Evolutionary conservation across 2,113 vertebrate species (phyloP).

Genomic region (Ariopsis seemanni): DNA sequence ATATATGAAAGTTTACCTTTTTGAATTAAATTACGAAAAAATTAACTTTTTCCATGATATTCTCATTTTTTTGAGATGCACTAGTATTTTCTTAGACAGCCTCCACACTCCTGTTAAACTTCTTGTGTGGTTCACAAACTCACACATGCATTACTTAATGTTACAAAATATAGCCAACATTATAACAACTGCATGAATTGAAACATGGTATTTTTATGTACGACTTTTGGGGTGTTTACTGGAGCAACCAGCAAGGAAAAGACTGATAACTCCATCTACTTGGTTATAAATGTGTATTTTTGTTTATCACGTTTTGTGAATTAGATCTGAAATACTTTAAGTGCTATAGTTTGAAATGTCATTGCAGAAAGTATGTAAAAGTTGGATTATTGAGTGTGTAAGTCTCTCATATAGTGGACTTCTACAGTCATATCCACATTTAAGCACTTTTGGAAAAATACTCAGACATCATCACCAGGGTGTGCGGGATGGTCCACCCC

Average conservation of each 20-base stretch:
- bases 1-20: no score
- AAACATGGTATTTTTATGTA: not conserved
- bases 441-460: not conserved
- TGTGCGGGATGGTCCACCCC: conserved; percentile 71
- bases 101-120: not conserved
- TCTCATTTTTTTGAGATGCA: no score
- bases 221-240: not conserved
- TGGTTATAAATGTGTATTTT: not conserved
- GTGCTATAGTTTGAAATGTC: not conserved
- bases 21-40: no score
- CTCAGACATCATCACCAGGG: conserved; percentile 69
- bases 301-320: not conserved
- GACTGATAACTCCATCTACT: not conserved
- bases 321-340: not conserved
- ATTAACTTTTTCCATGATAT: no score
- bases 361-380: not conserved
- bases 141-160: not conserved
- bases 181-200: not conserved
- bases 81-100: not conserved
- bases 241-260: not conserved
- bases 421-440: not conserved
- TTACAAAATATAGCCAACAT: not conserved
- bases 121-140: not conserved
- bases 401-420: not conserved
- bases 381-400: not conserved